Percentiles rank a stretch among this genome's conserved stretches.
Conservation (phyloP, 2,888 invertebrate species). For the Lithophane leautieri region DNA sequence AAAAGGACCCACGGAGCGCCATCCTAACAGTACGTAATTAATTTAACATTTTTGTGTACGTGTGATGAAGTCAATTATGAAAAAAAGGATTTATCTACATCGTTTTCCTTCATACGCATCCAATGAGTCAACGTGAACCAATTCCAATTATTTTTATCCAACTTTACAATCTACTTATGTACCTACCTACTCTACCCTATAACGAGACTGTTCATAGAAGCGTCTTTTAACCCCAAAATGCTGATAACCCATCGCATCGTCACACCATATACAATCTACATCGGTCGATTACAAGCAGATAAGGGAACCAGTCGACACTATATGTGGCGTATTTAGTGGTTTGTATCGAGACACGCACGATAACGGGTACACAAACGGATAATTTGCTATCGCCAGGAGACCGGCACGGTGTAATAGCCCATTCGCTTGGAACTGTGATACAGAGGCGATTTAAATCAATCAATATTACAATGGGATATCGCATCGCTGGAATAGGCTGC, state of each 20-base stretch:
- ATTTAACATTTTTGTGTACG: background rate
- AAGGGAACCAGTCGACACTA: conserved; percentile 1
- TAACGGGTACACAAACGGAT: conserved; percentile 52
- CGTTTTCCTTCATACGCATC: background rate
- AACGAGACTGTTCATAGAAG: background rate
- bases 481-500: conserved; percentile 35
- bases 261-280: conserved; percentile 13
- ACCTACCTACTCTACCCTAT: background rate
- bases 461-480: conserved; percentile 56
- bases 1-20: too few species aligned
- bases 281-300: conserved; percentile 29
- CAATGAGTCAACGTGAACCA: too few species aligned
- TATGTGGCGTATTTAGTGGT: conserved; percentile 38
- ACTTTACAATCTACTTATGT: background rate
- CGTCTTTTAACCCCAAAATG: background rate
- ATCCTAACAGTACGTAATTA: too few species aligned
- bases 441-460: conserved; percentile 51
- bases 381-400: conserved; percentile 58
- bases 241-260: conserved; percentile 16
- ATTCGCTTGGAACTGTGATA: conserved; percentile 48
- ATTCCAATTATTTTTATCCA: background rate
- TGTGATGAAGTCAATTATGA: background rate
- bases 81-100: background rate
- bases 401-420: conserved; percentile 44
- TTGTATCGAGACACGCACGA: conserved; percentile 29